phyloP scores from a whole-genome alignment of 2,113 vertebrate genomes.

The Todiramphus saurophagus region DNA sequence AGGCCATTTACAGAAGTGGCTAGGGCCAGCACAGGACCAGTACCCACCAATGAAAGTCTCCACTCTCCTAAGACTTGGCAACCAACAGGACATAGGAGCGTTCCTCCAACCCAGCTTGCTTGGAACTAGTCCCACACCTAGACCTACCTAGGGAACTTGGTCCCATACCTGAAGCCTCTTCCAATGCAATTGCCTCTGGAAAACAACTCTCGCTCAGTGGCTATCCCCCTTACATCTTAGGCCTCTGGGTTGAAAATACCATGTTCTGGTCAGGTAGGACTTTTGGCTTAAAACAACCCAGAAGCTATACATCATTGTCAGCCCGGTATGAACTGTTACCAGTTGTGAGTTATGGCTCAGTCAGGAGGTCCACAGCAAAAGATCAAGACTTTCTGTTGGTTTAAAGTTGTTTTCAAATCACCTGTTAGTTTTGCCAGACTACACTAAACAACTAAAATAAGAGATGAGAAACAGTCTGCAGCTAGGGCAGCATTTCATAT shows the following conservation, averaged over 20 bases:
- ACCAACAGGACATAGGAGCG: fast-evolving
- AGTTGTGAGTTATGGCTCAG: not conserved
- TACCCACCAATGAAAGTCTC: not conserved
- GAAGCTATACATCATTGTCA: not conserved
- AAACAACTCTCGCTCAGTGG: not conserved
- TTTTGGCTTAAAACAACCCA: not conserved
- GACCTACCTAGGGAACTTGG: not conserved
- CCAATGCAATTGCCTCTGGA: not conserved
- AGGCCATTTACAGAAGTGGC: not conserved
- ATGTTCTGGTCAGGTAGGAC: not conserved
- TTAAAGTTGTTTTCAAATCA: not conserved
- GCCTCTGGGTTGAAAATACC: not conserved
- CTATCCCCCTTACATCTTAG: not conserved
- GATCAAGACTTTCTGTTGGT: not conserved
- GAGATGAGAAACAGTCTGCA: not conserved
- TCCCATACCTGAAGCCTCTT: too few relatives aligned
- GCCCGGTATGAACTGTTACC: not conserved
- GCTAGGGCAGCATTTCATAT: not conserved
- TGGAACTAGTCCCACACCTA: not conserved
- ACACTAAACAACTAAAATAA: not conserved
- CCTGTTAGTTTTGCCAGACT: not conserved
- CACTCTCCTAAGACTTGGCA: not conserved
- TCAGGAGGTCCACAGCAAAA: not conserved
- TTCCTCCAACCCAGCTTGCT: not conserved
- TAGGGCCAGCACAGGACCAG: not conserved